Conservation (phyloP, 1,140 invertebrate species). For the Formica exsecta region DNA sequence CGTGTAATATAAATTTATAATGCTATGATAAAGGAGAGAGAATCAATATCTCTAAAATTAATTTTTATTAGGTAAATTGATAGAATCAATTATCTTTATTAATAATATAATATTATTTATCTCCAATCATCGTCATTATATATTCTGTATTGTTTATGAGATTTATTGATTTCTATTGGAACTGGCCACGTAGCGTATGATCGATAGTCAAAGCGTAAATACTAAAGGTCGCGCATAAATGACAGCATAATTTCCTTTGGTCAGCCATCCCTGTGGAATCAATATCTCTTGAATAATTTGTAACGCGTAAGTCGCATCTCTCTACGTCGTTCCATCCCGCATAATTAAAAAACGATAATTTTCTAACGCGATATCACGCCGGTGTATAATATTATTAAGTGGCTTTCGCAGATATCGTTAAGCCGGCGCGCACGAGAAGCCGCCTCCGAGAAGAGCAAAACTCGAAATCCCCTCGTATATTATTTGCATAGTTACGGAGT, state of each 20-base stretch:
- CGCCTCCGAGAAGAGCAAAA: constrained; percentile 14
- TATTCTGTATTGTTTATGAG: too few species aligned
- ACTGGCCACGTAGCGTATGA: too few species aligned
- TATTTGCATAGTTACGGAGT: constrained; percentile 62
- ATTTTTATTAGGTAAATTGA: not conserved
- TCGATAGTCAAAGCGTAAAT: constrained; percentile 1
- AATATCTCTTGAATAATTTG: not conserved
- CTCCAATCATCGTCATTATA: not conserved
- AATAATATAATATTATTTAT: not conserved
- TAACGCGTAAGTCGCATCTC: not conserved
- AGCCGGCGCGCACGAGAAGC: not conserved
- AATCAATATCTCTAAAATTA: not conserved
- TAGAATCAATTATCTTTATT: not conserved
- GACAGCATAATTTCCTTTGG: constrained; percentile 19
- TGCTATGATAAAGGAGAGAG: not conserved
- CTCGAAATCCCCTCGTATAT: constrained; percentile 54
- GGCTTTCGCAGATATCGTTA: constrained; percentile 34
- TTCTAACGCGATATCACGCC: not conserved
- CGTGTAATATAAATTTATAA: not conserved
- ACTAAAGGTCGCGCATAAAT: not conserved
- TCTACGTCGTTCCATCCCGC: not conserved
- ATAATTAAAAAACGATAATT: constrained; percentile 54
- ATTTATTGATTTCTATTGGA: not conserved
- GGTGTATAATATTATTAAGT: constrained; percentile 40
- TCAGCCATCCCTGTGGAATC: not conserved